Conservation (phyloP, 2,113 vertebrate genomes). For the Tonatia bakeri region DNA sequence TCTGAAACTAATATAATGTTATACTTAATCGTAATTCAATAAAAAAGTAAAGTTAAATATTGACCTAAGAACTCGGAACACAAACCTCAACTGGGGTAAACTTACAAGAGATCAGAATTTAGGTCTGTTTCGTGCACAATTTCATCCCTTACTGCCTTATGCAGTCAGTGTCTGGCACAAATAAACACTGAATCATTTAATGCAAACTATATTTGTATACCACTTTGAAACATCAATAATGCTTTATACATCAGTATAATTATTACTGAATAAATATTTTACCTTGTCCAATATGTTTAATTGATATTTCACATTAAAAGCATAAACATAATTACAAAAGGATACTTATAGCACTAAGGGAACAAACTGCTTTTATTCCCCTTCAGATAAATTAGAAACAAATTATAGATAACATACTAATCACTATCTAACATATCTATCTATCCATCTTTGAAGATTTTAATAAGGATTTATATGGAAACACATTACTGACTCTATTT, state of each 20-base stretch:
- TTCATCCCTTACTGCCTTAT: neutral
- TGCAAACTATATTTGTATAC: neutral
- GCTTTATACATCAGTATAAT: neutral
- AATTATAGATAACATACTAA: constrained; percentile 11
- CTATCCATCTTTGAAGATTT: constrained; percentile 24
- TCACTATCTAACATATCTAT: constrained; percentile 6
- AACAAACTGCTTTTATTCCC: neutral
- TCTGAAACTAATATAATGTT: neutral
- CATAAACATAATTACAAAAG: neutral
- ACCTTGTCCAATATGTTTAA: neutral
- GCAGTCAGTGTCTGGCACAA: neutral
- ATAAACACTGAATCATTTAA: neutral
- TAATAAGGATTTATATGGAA: neutral
- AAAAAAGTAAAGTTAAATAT: neutral
- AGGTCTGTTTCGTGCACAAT: neutral
- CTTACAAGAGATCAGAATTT: neutral
- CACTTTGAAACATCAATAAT: neutral
- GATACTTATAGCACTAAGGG: neutral
- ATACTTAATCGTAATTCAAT: neutral
- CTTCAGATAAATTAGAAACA: constrained; percentile 8
- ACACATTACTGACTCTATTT: constrained; percentile 29
- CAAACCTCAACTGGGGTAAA: neutral
- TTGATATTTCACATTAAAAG: neutral
- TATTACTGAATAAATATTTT: neutral
- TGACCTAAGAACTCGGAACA: neutral